These are phyloP conservation scores for Herminia tarsipennalis DNA, from an alignment of 2,888 invertebrate species.

Conservation along the genomic window DNA sequence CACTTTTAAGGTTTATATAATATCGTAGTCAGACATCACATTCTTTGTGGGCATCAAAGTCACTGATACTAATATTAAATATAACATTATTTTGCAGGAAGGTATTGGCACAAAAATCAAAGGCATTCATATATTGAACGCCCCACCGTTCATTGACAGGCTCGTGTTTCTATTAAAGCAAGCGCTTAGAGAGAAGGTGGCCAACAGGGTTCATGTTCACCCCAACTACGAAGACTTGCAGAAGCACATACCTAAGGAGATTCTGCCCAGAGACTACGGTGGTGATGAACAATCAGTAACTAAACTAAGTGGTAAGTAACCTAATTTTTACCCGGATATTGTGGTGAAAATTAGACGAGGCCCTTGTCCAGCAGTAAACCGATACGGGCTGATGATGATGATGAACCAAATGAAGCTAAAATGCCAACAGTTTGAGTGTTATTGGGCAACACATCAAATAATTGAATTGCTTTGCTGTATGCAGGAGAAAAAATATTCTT, in stretches of 20 bases:
- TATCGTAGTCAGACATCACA: too few relatives aligned
- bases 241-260: constrained; percentile 70
- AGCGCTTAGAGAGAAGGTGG: constrained; percentile 72
- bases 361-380: too few relatives aligned
- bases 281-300: constrained; percentile 62
- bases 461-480: too few relatives aligned
- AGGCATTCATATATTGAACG: constrained; percentile 76
- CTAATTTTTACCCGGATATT: too few relatives aligned
- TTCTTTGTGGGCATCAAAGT: too few relatives aligned
- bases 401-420: background rate
- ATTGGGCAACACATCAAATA: too few relatives aligned
- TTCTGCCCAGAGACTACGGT: constrained; percentile 71
- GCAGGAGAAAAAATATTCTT: too few relatives aligned
- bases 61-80: too few relatives aligned
- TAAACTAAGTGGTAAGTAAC: constrained; percentile 61
- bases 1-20: too few relatives aligned
- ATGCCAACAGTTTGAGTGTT: background rate
- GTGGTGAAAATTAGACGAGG: too few relatives aligned
- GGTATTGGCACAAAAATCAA: constrained; percentile 76
- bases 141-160: constrained; percentile 71
- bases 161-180: constrained; percentile 69
- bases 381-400: too few relatives aligned
- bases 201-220: constrained; percentile 71
- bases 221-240: constrained; percentile 66
- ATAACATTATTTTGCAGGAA: constrained; percentile 58